Base-by-base conservation (phyloP, 2,113 vertebrate species). In the Herpailurus yagouaroundi region DNA sequence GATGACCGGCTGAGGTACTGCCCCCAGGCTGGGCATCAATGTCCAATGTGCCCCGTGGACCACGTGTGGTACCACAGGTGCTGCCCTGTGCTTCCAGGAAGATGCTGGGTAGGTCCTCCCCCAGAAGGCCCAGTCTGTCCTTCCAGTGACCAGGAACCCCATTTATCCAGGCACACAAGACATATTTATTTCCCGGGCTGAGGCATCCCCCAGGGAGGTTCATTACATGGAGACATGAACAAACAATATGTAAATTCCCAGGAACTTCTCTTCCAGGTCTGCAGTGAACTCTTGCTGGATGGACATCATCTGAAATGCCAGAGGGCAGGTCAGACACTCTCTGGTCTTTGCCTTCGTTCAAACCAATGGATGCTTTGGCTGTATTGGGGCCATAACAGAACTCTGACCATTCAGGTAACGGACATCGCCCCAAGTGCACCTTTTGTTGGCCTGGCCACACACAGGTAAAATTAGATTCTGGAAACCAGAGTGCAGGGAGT, bases 21-120 rank as follows among this genome's bases (percentile, higher is more conserved):
- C 57, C 57, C 13, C 60, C 33, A n/a, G 29, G 3, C 11, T 0
- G 0, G 60, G 25, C 19, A 3, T 21, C 4, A 0, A 50, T 14
- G 50, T 33, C 86, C 60, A 69, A 25, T 27, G 50, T 14, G 50
- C 69, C 33, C 77, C n/a, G 15, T 52, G 74, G 74, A 33, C 38
- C 45, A 38, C 27, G 8, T 89, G 4, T 0, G 11, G 7, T 7
- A 41, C 41, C 68, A 27, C 11, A 38, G 36, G 27, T 83, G 84
- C 33, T 57, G 29, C 12, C 48, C 25, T n/a, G 10, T 36, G 19
- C 71, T 77, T 33, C 36, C 50, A n/a, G 41, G 45, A 29, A 84
- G 29, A 89, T 63, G 36, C 33, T 9, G 23, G 16, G 36, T 50
- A 69, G 38, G 48, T 31, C 36, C 8, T 25, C 14, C n/a, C 3